Percentiles rank a stretch among this genome's conserved stretches.
These are phyloP conservation scores for Elephantulus edwardii DNA, from an alignment of 2,113 vertebrate genomes.

Conservation along the genomic window DNA sequence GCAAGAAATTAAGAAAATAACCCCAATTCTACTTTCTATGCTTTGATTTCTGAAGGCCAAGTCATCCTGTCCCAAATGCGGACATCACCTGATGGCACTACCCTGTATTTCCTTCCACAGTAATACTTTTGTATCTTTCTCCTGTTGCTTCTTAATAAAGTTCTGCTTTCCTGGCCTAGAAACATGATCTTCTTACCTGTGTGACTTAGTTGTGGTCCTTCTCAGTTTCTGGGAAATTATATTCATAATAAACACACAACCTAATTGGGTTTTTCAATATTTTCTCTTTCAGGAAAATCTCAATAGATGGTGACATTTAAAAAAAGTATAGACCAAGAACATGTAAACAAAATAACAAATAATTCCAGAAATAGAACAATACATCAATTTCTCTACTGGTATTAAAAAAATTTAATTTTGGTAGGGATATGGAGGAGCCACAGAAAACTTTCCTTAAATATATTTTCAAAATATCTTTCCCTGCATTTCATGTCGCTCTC, in stretches of 20 bases:
- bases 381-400: too few species aligned
- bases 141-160: constrained; percentile 51
- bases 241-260: background rate
- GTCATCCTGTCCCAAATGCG: background rate
- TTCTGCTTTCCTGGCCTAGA: background rate
- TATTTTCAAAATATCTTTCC: too few species aligned
- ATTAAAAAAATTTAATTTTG: too few species aligned
- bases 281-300: background rate
- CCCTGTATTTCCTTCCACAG: background rate
- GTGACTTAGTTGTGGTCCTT: background rate
- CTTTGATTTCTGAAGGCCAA: background rate
- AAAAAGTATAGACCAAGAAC: too few species aligned
- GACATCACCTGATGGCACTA: background rate
- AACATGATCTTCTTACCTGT: background rate
- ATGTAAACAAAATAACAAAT: too few species aligned
- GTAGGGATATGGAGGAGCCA: too few species aligned
- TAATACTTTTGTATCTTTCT: background rate
- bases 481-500: too few species aligned
- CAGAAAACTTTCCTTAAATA: too few species aligned
- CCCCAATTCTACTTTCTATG: background rate
- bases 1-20: background rate
- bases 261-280: background rate
- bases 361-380: background rate
- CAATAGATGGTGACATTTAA: background rate
- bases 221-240: background rate